Conservation (phyloP, 2,888 invertebrate species). For the Drosophila prolongata region DNA sequence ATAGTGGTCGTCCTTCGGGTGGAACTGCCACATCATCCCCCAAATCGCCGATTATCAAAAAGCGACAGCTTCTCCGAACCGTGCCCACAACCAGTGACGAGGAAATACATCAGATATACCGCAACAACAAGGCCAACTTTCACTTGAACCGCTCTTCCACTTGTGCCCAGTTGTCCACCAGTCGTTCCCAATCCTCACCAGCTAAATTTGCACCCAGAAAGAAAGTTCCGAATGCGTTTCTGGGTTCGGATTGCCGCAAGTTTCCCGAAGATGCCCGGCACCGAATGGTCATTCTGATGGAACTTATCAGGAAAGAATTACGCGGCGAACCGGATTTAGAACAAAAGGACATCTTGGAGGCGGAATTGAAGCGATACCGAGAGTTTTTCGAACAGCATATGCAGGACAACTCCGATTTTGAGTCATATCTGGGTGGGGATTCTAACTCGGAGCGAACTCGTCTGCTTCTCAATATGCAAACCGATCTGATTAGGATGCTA, state of each 20-base stretch:
- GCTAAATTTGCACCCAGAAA: background rate
- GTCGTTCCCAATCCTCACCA: conserved; percentile 27
- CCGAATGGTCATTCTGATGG: conserved; percentile 37
- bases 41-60: background rate
- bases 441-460: conserved; percentile 59
- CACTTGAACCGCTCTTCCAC: background rate
- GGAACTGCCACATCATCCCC: background rate
- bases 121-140: background rate
- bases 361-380: conserved; percentile 63
- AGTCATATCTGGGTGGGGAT: conserved; percentile 7
- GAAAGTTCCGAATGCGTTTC: background rate
- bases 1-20: background rate
- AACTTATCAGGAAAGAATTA: conserved; percentile 69
- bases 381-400: conserved; percentile 54
- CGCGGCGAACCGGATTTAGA: conserved; percentile 57
- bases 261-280: background rate
- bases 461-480: conserved; percentile 78
- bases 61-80: background rate
- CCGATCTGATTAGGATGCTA: conserved; percentile 73
- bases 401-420: conserved; percentile 28
- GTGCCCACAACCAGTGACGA: background rate
- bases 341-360: conserved; percentile 6
- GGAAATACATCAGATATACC: background rate
- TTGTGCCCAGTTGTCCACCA: background rate
- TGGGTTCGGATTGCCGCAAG: background rate